Evolutionary conservation across 2,113 vertebrate genomes (phyloP), one percentile per base, ranked within the genome.

Genomic region (Ptyas mucosa): DNA sequence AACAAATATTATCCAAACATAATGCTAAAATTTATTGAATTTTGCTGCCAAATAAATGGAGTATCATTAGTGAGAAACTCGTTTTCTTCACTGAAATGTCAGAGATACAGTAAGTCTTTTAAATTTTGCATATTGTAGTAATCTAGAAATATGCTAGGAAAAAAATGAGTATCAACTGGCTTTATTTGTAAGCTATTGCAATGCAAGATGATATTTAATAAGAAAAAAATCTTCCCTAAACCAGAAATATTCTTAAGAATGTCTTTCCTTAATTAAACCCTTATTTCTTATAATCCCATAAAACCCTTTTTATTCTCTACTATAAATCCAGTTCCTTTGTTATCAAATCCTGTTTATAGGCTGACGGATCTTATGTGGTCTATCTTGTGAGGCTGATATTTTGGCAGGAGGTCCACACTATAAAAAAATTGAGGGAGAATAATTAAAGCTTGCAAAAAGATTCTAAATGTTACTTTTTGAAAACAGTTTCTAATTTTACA

Each of bases 21-120:
- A 95, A 90, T 94, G 43, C 88, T 93, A 89, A 93, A 90, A 52
- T 94, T 93, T 94, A 95, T 88, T 57, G 43, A 93, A 95, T 7
- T 97, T 94, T 95, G 95, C 57, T 90, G 90, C 87, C 91, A 92
- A 94, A 91, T 89, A 21, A 95, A 91, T 57, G 85, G 92, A 95
- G 95, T 57, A 89, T 20, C 94, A 89, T 95, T 97, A 97, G 95
- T 93, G 93, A 95, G 96, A 97, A 81, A n/a, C 1, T 89, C 54
- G 26, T 94, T 96, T 92, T 46, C 91, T 55, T 55, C 92, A 24
- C 87, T 0, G 1, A 75, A n/a, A 75, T 39, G 0, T 85, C 49
- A 90, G 69, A 61, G 39, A 91, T 85, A 52, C 91, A 91, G 92
- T 20, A 1, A 88, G 26, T 5, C 12, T 52, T 92, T 91, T 91